Percentiles rank a stretch among this genome's conserved stretches.
Evolutionary conservation across 2,888 invertebrate genomes (phyloP).

Genomic region (Vesta saturnalis): DNA sequence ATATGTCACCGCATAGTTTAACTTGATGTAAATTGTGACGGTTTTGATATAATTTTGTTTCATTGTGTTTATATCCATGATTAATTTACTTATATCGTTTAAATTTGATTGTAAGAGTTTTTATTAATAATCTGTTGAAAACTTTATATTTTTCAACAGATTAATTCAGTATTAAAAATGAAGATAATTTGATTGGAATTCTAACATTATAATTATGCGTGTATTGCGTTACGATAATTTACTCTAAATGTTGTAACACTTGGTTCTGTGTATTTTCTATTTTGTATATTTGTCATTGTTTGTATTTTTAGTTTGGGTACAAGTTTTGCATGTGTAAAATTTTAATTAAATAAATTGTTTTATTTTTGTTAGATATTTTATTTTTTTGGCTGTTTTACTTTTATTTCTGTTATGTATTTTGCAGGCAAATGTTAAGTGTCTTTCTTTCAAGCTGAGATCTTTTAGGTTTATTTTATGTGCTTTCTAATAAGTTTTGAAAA

Average conservation of each 20-base stretch:
- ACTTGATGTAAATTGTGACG: slow-evolving; percentile 60
- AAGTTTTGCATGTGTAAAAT: slow-evolving; percentile 49
- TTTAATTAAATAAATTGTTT: slow-evolving; percentile 50
- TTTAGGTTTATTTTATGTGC: too few relatives aligned
- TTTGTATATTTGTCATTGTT: slow-evolving; percentile 29
- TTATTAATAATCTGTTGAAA: neutral
- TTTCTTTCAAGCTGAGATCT: too few relatives aligned
- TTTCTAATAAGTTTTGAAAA: too few relatives aligned
- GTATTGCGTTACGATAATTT: neutral
- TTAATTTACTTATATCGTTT: neutral
- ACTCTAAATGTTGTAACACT: slow-evolving; percentile 5
- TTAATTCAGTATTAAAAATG: neutral
- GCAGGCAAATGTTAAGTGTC: too few relatives aligned
- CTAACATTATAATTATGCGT: slow-evolving; percentile 1
- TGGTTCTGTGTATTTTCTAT: slow-evolving; percentile 28
- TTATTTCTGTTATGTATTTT: neutral
- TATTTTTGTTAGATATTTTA: slow-evolving; percentile 45
- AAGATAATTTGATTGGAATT: too few relatives aligned
- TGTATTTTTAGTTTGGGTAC: slow-evolving; percentile 40
- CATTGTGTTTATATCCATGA: neutral
- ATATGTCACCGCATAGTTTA: slow-evolving; percentile 61
- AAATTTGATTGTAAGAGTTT: neutral
- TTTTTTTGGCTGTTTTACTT: slow-evolving; percentile 2
- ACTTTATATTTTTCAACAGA: neutral
- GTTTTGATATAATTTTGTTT: slow-evolving; percentile 56